Evolutionary conservation across 1,140 invertebrate genomes (phyloP), one percentile per base, ranked within the genome.

Genomic region (Chionoecetes opilio): DNA sequence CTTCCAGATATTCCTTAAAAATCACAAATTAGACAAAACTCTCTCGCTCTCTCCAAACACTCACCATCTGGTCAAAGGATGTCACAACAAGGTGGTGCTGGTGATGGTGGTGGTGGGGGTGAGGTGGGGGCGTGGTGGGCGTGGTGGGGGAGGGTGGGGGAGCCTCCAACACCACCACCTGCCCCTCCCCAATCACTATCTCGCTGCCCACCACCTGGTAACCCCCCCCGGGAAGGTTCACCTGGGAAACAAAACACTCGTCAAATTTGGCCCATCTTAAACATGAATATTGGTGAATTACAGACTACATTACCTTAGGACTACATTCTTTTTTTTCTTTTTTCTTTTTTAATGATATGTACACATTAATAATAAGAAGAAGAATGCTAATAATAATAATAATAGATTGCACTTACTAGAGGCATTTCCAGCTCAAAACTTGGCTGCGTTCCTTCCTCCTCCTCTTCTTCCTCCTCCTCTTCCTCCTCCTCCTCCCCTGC

Each of bases 141-240:
- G 37, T 90, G 6, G 46, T 34, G 5, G 86, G 37, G 0, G 93
- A n/a, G 14, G 34, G 86, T 17, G 86, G 46, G 0, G 93, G 82
- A 3, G 91, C 94, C 31, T 92, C 26, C 17, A 94, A 46, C 0
- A 95, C 94, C 41, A 95, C 90, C 82, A 85, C 35, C 34, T 95
- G 94, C 6, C 75, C 41, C 37, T 41, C 93, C 0, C 89, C 94
- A 17, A 95, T 95, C 35, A 95, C 94, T 34, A 95, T 95, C 53
- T 95, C 94, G 41, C 94, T 95, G 3, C 94, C 94, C n/a, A 95
- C 94, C 8, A 95, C 90, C 32, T 95, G 94, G 32, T 95, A 95
- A 0, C 84, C 94, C 34, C 94, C 90, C n/a, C 94, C 84, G 0
- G 94, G 46, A 14, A 95, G 35, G 35, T 95, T 95, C 91, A 95